Evolutionary conservation across 2,797 vertebrate species (phyloP).

Genomic region (Triplophysa yarkandensis): DNA sequence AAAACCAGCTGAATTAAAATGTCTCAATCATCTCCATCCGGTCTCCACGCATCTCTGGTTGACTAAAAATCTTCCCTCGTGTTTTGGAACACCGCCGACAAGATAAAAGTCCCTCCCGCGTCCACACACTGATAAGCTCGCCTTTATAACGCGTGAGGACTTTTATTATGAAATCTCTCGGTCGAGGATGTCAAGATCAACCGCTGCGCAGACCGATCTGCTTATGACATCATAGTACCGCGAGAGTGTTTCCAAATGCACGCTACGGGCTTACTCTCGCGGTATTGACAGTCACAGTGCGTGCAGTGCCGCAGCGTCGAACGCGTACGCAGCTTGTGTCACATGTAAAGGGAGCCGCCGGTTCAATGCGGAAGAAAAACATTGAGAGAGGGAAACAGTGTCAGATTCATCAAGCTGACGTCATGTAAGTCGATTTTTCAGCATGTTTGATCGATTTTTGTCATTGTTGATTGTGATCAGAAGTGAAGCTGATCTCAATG

Average conservation of each 20-base stretch:
- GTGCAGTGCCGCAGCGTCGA: no score
- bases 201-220: no score
- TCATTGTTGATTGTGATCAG: not conserved
- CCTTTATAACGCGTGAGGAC: not conserved
- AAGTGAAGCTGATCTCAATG: not conserved
- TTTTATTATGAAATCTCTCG: constrained; percentile 43
- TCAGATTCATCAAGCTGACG: not conserved
- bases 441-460: no score
- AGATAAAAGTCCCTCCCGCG: constrained; percentile 41
- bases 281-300: no score
- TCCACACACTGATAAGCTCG: not conserved
- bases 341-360: constrained; percentile 51
- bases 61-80: not conserved
- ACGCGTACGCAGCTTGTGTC: constrained; percentile 47
- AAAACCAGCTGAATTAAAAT: constrained; percentile 27
- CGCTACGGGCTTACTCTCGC: no score
- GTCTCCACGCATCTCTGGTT: constrained; percentile 5
- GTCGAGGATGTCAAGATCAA: not conserved
- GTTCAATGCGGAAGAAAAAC: constrained; percentile 50
- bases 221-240: no score
- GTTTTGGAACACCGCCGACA: constrained; percentile 9
- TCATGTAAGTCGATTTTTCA: constrained; percentile 37
- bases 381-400: constrained; percentile 1
- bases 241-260: no score
- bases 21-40: no score